These are phyloP conservation scores for Peucedramus taeniatus DNA, from an alignment of 2,113 vertebrate species.

Conservation along the genomic window DNA sequence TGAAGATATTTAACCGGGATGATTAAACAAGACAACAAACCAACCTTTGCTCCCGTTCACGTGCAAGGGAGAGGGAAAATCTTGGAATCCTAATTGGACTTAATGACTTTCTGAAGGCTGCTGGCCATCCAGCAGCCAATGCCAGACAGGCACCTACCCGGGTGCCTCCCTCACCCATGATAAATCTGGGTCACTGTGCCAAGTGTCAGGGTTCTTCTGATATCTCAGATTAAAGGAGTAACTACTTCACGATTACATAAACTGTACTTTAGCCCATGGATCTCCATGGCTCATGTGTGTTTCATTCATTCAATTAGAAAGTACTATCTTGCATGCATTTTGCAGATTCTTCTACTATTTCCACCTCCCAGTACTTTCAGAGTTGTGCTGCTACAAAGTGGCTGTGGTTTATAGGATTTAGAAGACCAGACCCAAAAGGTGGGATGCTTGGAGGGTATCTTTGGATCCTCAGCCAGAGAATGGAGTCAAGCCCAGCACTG, in stretches of 20 bases:
- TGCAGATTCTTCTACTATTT: not conserved
- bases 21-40: not conserved
- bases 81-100: not conserved
- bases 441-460: not conserved
- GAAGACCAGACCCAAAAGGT: not conserved
- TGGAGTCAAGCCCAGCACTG: not conserved
- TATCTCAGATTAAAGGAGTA: constrained; percentile 14
- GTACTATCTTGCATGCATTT: not conserved
- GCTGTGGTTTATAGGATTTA: not conserved
- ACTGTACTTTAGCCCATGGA: constrained; percentile 13
- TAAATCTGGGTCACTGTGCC: constrained; percentile 60
- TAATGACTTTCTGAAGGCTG: constrained; percentile 2
- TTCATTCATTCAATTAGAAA: not conserved
- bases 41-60: not conserved
- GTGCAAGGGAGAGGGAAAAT: not conserved
- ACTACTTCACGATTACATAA: not conserved
- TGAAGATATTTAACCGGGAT: not conserved
- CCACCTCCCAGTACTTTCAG: not conserved
- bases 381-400: not conserved
- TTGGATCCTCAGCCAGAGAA: not conserved
- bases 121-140: constrained; percentile 25
- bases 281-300: not conserved
- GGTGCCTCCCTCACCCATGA: not conserved
- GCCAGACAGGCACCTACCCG: not conserved
- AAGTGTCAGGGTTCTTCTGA: constrained; percentile 39